Percentiles rank a stretch among this genome's conserved stretches.
phyloP scores from a whole-genome alignment of 2,797 vertebrate species.

The Oceanodroma leucorhoa region DNA sequence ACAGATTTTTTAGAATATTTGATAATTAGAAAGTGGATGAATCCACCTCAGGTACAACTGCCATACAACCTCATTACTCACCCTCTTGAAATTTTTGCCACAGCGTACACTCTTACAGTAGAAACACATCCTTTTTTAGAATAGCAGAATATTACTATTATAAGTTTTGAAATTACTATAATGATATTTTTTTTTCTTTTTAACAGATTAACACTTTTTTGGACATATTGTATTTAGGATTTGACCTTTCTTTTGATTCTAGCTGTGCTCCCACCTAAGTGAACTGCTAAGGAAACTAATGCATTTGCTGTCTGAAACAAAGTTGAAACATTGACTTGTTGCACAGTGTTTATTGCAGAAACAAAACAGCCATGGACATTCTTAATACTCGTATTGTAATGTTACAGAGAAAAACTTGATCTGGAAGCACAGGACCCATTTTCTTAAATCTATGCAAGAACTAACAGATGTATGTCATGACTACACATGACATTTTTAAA shows the following conservation, averaged over 20 bases:
- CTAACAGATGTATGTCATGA: not conserved
- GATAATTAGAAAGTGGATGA: not conserved
- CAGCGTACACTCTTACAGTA: rapidly evolving
- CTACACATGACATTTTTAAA: rapidly evolving
- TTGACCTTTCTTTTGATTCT: not conserved
- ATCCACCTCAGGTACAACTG: not conserved
- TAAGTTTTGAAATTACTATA: not conserved
- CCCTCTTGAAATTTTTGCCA: not conserved
- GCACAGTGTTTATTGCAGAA: not conserved
- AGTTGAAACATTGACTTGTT: not conserved
- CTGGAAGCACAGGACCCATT: not conserved
- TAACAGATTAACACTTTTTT: not conserved
- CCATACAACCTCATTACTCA: not conserved
- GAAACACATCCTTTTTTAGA: not conserved
- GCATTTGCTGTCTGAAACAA: not conserved
- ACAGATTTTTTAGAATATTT: not conserved
- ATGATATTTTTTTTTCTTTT: not conserved
- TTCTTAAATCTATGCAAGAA: not conserved
- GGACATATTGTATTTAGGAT: not conserved
- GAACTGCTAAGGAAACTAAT: not conserved
- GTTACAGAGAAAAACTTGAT: not conserved
- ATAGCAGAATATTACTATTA: not conserved
- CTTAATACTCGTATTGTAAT: not conserved
- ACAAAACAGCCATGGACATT: not conserved
- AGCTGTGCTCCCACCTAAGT: not conserved